phyloP scores from a whole-genome alignment of 2,888 invertebrate genomes.

The Gymnocheta viridis region DNA sequence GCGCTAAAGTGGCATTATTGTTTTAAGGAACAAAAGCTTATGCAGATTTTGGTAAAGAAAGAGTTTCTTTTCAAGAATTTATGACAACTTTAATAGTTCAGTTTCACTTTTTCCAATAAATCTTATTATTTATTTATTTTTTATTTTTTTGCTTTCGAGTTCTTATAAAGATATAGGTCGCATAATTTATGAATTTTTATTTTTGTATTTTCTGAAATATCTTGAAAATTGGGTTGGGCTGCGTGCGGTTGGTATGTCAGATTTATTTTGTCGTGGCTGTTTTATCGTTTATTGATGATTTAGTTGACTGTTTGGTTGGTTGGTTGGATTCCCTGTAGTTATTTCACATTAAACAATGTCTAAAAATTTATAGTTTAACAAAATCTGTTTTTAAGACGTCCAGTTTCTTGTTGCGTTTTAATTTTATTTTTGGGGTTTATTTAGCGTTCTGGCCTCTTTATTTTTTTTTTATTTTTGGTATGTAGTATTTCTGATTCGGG shows the following conservation, averaged over 20 bases:
- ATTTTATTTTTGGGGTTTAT: slow-evolving; percentile 14
- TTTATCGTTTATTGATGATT: slow-evolving; percentile 50
- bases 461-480: slow-evolving; percentile 13
- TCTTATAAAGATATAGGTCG: slow-evolving; percentile 17
- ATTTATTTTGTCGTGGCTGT: slow-evolving; percentile 35
- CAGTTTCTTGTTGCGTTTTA: slow-evolving; percentile 19
- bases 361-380: slow-evolving; percentile 34
- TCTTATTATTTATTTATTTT: not conserved
- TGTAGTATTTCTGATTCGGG: no score
- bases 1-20: no score
- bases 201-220: slow-evolving; percentile 12
- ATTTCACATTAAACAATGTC: slow-evolving; percentile 25
- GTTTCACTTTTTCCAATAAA: slow-evolving; percentile 38
- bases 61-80: not conserved
- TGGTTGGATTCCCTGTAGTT: slow-evolving; percentile 54
- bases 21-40: not conserved
- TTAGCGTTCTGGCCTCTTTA: slow-evolving; percentile 8
- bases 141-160: not conserved
- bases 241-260: not conserved
- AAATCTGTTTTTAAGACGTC: slow-evolving; percentile 25
- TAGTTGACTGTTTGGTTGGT: slow-evolving; percentile 37
- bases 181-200: slow-evolving; percentile 17
- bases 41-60: not conserved
- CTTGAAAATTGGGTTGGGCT: slow-evolving; percentile 34
- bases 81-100: not conserved